Base-by-base conservation (phyloP, 53 echinoderm and acorn worm species). In the Astropecten irregularis region DNA sequence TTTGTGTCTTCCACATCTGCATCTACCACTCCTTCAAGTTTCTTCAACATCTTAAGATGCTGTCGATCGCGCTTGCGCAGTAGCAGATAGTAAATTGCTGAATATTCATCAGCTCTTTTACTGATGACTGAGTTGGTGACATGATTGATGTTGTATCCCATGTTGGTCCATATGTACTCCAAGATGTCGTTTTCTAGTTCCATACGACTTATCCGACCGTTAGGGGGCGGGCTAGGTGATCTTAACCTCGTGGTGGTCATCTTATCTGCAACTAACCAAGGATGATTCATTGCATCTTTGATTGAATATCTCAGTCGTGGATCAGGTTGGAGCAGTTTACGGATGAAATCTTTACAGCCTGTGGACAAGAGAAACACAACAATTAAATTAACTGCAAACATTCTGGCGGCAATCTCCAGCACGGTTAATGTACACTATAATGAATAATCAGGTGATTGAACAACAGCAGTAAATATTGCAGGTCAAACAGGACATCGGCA, bases 281-380 rank as follows among this genome's bases (percentile, higher is more conserved):
- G 81, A 57, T 94, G 99, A 21, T 61, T 48, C 49, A 90, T 54
- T 11, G 92, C 89, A 30, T 94, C 90, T 5, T 61, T 34, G 26
- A 99, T 77, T 30, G 88, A 89, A n/a, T 90, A 92, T 36, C 99
- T 88, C 28, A 84, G 71, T 11, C 69, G 56, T 22, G 94, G 94
- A 55, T 99, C 88, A 1, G 99, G 92, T 33, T 99, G 89, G 8
- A 99, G 90, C 10, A 99, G 86, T 25, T 67, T 69, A 3, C 77
- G 50, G 18, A 99, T 70, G 68, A 99, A 99, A 79, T 91, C 88
- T 44, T 92, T 88, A 53, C 95, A 95, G 4, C 91, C 95, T 95
- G 68, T 19, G 68, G 56, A 42, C 42, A 77, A 29, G 46, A 57
- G 44, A 46, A 56, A 46, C 52, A 20, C 19, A 36, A 18, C 21